Evolutionary conservation across 1,140 invertebrate genomes (phyloP).

Genomic region (Philotrypesis tridentata): DNA sequence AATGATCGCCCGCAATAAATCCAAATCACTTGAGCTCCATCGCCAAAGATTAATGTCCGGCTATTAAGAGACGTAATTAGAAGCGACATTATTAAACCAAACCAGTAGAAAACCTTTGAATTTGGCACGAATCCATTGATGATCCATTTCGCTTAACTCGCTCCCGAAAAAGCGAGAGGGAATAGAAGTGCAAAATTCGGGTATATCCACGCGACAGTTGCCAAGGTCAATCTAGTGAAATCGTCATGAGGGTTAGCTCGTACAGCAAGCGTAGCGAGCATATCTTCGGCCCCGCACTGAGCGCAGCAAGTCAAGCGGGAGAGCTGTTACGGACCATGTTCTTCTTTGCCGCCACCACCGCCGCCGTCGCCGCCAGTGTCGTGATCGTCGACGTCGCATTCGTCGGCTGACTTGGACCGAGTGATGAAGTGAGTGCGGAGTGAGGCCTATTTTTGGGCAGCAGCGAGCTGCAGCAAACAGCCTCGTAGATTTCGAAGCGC

Average conservation of each 20-base stretch:
- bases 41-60: slow-evolving; percentile 12
- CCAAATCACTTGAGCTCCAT: neutral
- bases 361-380: slow-evolving; percentile 48
- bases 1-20: neutral
- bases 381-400: slow-evolving; percentile 48
- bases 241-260: neutral
- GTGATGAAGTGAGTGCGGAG: slow-evolving; percentile 68
- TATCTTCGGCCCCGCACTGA: neutral
- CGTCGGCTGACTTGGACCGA: slow-evolving; percentile 29
- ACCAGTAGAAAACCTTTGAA: slow-evolving; percentile 4
- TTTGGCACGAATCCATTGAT: slow-evolving; percentile 20
- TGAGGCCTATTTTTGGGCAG: slow-evolving; percentile 68
- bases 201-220: slow-evolving; percentile 14
- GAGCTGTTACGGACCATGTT: neutral
- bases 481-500: slow-evolving; percentile 64
- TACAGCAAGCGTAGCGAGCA: no score
- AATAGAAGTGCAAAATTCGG: neutral
- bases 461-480: slow-evolving; percentile 61
- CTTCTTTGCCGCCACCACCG: slow-evolving; percentile 45
- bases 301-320: neutral
- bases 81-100: slow-evolving; percentile 7
- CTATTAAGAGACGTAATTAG: slow-evolving; percentile 16
- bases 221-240: slow-evolving; percentile 35
- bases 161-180: neutral
- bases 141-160: neutral